Evolutionary conservation across 2,113 vertebrate genomes (phyloP), one percentile per base, ranked within the genome.

Genomic region (Pomatostomus ruficeps): DNA sequence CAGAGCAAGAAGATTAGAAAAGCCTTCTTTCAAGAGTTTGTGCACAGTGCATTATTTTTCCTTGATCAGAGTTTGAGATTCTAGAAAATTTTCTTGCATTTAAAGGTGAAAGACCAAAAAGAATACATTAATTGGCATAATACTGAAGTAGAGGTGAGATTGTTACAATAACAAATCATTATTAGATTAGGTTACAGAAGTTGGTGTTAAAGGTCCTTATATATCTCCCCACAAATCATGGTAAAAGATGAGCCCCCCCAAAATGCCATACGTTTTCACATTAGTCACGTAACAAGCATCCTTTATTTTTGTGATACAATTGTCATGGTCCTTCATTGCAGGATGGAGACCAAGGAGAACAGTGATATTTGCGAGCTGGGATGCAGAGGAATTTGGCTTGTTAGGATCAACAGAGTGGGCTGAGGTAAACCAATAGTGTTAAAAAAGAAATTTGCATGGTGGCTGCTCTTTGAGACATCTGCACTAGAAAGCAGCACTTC

Each of bases 361-460:
- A 15, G 96, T 99, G 63, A 95, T 99, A 78, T 99, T 99, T 98
- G 99, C 99, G 11, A 99, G 99, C 91, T 99, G 99, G 99, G 99
- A 99, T 97, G 99, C 99, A 52, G 99, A 99, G 86, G 99, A 99
- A 96, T 99, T 99, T 97, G 99, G 99, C 40, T 97, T 99, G 54
- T 96, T 98, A 57, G 99, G 99, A 66, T 99, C 99, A 12, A 99
- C 99, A 75, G 99, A 99, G 92, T 99, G 99, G 99, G 99, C 98
- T 78, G 99, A 99, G 99, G 99, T 99, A 97, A 95, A 93, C 62
- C 16, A n/a, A 2, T 5, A 63, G 54, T 48, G 6, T 42, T 88
- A 54, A 52, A 45, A 78, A 40, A 59, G 67, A 54, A 35, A 38
- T 67, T 78, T 91, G 45, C 12, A 57, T 24, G n/a, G 10, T 63